phyloP scores from a whole-genome alignment of 2,797 vertebrate genomes.

The Parotocinclus haroldoi region DNA sequence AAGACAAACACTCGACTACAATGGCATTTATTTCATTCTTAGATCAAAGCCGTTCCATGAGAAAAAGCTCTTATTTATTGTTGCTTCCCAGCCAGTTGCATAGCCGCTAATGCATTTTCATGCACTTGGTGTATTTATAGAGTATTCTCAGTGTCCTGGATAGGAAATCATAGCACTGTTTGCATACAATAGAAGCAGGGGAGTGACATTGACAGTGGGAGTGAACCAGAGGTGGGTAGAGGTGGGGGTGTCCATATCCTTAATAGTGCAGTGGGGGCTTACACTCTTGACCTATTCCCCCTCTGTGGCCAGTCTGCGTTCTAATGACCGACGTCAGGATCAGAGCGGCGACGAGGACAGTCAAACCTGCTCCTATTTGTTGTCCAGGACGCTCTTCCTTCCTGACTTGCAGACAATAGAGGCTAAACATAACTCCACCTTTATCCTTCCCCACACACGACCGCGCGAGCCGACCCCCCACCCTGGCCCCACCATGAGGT shows the following conservation, averaged over 20 bases:
- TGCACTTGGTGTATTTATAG: constrained; percentile 18
- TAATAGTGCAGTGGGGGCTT: constrained; percentile 43
- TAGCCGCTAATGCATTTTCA: background rate
- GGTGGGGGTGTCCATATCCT: constrained; percentile 36
- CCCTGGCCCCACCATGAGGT: constrained; percentile 7
- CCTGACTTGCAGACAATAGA: constrained; percentile 72
- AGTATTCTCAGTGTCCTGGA: constrained; percentile 36
- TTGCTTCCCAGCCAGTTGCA: background rate
- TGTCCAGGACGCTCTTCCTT: constrained; percentile 69
- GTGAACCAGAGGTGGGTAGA: constrained; percentile 3
- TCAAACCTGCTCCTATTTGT: constrained; percentile 46
- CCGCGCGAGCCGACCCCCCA: constrained; percentile 29
- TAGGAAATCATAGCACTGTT: constrained; percentile 41
- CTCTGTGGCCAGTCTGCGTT: constrained; percentile 30
- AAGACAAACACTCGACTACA: too few relatives aligned
- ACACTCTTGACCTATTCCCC: constrained; percentile 40
- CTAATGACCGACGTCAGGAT: constrained; percentile 29
- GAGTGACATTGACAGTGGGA: constrained; percentile 27
- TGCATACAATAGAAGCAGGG: constrained; percentile 44
- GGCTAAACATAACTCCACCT: constrained; percentile 65
- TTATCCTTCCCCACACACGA: constrained; percentile 53
- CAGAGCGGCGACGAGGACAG: constrained; percentile 33
- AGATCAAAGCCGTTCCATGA: too few relatives aligned
- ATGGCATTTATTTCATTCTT: too few relatives aligned
- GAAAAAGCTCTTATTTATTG: too few relatives aligned